Conservation (phyloP, 2,888 invertebrate genomes). For the Xestia rhomboidea region DNA sequence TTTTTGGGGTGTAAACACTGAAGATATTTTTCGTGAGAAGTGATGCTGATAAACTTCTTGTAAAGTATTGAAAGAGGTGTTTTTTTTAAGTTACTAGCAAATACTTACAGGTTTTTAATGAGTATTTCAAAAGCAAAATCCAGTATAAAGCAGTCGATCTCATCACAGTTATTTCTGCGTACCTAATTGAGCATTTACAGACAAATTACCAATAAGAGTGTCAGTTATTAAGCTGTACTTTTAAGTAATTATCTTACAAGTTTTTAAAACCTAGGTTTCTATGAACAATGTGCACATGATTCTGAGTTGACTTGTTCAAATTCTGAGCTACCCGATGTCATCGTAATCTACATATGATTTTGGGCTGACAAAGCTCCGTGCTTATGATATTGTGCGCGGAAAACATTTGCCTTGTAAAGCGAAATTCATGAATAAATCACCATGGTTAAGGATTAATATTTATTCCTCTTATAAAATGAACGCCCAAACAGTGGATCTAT, state of each 20-base stretch:
- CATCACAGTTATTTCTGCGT: not conserved
- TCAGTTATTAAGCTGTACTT: too few species aligned
- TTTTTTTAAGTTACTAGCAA: not conserved
- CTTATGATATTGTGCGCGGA: constrained; percentile 48
- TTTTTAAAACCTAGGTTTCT: not conserved
- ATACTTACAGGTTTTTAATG: not conserved
- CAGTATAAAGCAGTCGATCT: not conserved
- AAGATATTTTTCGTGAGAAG: not conserved
- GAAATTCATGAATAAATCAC: constrained; percentile 55
- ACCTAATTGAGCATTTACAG: not conserved
- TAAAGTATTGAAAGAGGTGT: not conserved
- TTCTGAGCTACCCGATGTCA: constrained; percentile 11
- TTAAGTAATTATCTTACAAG: not conserved
- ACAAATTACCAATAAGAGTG: not conserved
- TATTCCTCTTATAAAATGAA: constrained; percentile 8
- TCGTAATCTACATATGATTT: constrained; percentile 45
- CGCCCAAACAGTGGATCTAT: not conserved
- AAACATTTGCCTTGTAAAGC: constrained; percentile 43
- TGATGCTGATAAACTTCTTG: constrained; percentile 5
- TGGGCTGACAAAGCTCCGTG: constrained; percentile 44
- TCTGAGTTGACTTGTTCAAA: not conserved
- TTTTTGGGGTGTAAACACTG: not conserved
- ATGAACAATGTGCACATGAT: not conserved
- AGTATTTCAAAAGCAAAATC: not conserved
- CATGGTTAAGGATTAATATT: constrained; percentile 37